Base-by-base conservation (phyloP, 1,140 invertebrate species). In the Linepithema humile region DNA sequence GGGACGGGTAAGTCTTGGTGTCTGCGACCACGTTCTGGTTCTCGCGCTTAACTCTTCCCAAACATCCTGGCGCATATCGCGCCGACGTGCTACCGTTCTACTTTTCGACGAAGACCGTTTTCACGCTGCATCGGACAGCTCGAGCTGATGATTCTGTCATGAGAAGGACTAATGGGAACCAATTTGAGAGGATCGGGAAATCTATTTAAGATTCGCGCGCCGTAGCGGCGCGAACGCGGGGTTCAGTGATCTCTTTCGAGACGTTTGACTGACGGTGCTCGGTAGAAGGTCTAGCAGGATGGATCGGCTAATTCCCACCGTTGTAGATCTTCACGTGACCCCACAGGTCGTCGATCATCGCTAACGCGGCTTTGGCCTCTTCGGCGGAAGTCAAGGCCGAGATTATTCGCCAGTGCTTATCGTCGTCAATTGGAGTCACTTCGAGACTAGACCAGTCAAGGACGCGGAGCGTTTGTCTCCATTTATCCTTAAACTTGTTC, bases 1-100 rank as follows among this genome's bases (percentile, higher is more conserved):
- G 93, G 92, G 89, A 93, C 93, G 92, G 93, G 93, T 94, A 93
- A 94, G 93, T 93, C 74, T 82, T 29, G 38, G 40, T 84, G 38
- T 70, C 57, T 62, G 65, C 43, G 60, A 26, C 23, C 55, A 84
- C 57, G 20, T 23, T 84, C 55, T 59, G 65, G 20, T 67, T 53
- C 57, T 12, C 15, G 72, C 26, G 72, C 48, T 10, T 50, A 60
- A 50, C 50, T 26, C 4, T 15, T 85, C 69, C 20, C 45, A 45
- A 12, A 59, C 32, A 26, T 48, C 12, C 62, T 9, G 40, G 60
- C 29, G 10, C 10, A 40, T 17, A n/a, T 29, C 10, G 17, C 73
- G 38, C 12, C 17, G 17, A 78, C 48, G 55, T 72, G n/a, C 38
- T 43, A 84, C 32, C 12, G 48, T 26, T 35, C 59, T 6, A 26